A percentile compares a stretch with the other conserved stretches of the same genome.
Evolutionary conservation across 2,113 vertebrate species (phyloP).

Genomic region (Daubentonia madagascariensis): DNA sequence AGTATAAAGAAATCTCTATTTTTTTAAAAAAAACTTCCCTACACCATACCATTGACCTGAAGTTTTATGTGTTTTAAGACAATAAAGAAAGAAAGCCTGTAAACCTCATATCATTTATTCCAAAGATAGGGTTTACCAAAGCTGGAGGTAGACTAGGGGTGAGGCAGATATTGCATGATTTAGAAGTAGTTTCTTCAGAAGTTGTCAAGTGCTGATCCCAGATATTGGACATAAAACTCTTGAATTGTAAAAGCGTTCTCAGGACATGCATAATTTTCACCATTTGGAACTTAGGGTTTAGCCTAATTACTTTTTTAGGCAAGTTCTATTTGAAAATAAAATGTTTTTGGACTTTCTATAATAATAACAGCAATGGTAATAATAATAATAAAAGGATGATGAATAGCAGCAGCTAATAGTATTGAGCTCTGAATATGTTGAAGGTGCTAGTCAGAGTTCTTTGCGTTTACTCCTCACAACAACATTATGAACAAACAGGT

Average conservation of each 20-base stretch:
- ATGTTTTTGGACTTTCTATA: neutral
- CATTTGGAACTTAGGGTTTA: neutral
- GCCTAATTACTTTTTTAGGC: neutral
- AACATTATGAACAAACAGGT: too few species aligned
- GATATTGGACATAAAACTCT: neutral
- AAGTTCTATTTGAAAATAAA: neutral
- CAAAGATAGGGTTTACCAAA: neutral
- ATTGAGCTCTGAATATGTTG: neutral
- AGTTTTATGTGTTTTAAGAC: neutral
- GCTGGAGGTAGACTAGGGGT: neutral
- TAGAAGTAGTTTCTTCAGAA: neutral
- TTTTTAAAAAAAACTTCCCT: neutral
- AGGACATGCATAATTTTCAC: neutral
- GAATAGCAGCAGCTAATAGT: accelerated
- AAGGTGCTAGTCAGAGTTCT: neutral
- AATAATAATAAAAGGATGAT: neutral
- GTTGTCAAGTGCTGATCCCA: neutral
- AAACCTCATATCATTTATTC: too few species aligned
- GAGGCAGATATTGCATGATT: too few species aligned
- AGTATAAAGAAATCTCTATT: neutral
- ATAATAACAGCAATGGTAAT: neutral
- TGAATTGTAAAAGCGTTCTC: neutral
- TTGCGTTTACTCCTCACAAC: neutral
- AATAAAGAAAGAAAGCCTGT: neutral
- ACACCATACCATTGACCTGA: neutral